Conservation (phyloP, 2,797 vertebrate genomes). For the Premnoplex brunnescens region DNA sequence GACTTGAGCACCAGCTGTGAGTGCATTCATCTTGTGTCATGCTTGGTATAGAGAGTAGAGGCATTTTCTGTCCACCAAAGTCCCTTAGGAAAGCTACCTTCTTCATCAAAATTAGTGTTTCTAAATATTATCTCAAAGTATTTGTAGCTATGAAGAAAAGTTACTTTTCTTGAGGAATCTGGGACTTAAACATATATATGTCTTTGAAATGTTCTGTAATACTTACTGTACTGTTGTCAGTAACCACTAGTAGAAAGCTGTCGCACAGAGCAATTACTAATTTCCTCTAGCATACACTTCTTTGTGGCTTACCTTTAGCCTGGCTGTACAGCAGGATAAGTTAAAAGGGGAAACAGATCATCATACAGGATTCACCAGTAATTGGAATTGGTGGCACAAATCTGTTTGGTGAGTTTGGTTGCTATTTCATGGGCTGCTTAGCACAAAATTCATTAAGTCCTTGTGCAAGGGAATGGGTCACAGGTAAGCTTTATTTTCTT, state of each 20-base stretch:
- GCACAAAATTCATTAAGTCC: background rate
- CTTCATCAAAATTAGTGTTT: background rate
- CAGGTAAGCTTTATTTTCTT: background rate
- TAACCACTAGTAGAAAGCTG: background rate
- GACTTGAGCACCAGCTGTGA: background rate
- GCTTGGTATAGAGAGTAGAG: background rate
- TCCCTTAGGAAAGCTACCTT: background rate
- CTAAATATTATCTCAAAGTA: background rate
- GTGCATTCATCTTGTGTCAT: background rate
- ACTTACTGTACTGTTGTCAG: background rate
- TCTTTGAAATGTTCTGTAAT: background rate
- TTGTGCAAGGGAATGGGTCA: background rate
- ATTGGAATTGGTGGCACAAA: background rate
- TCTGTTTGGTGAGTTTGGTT: background rate
- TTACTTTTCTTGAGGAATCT: background rate
- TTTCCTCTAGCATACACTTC: background rate
- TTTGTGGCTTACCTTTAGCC: background rate
- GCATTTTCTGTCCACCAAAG: accelerated
- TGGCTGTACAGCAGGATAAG: background rate
- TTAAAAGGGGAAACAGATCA: background rate
- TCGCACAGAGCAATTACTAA: background rate
- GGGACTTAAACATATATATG: background rate
- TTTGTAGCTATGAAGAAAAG: background rate
- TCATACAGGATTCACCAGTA: background rate
- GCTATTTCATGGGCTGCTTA: background rate